phyloP scores from a whole-genome alignment of 2,797 vertebrate species.

The Bradypus variegatus region DNA sequence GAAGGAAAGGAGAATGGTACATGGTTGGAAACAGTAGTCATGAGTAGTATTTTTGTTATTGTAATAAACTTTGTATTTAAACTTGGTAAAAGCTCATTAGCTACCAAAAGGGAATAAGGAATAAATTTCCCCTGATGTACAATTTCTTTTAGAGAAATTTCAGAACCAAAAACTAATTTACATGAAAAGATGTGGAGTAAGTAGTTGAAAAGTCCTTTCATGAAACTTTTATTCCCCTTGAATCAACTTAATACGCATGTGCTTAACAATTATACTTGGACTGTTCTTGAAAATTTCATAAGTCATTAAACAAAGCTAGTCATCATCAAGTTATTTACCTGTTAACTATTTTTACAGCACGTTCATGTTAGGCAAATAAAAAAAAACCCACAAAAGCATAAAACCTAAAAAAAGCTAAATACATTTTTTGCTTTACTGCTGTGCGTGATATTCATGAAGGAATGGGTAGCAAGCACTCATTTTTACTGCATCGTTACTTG shows the following conservation, averaged over 20 bases:
- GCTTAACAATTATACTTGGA: not conserved
- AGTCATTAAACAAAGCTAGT: not conserved
- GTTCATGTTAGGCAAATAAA: not conserved
- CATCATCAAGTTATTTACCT: not conserved
- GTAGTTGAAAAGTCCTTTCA: not conserved
- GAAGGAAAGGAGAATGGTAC: not conserved
- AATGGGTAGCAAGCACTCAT: too few species aligned
- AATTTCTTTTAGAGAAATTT: not conserved
- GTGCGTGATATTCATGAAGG: too few species aligned
- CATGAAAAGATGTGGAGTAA: not conserved
- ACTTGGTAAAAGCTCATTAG: not conserved
- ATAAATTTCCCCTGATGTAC: not conserved
- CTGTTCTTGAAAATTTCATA: not conserved
- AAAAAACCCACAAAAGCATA: not conserved
- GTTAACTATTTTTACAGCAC: not conserved
- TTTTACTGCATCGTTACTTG: too few species aligned
- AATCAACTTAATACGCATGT: not conserved
- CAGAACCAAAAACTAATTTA: not conserved
- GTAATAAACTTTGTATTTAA: not conserved
- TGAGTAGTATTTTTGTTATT: not conserved
- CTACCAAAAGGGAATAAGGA: not conserved
- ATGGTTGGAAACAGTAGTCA: not conserved
- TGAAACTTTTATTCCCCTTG: not conserved
- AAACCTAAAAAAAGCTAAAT: not conserved
- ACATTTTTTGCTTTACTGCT: not conserved